Percentiles rank a stretch among this genome's conserved stretches.
Conservation (phyloP, 2,113 vertebrate species). For the Accipiter cooperii region DNA sequence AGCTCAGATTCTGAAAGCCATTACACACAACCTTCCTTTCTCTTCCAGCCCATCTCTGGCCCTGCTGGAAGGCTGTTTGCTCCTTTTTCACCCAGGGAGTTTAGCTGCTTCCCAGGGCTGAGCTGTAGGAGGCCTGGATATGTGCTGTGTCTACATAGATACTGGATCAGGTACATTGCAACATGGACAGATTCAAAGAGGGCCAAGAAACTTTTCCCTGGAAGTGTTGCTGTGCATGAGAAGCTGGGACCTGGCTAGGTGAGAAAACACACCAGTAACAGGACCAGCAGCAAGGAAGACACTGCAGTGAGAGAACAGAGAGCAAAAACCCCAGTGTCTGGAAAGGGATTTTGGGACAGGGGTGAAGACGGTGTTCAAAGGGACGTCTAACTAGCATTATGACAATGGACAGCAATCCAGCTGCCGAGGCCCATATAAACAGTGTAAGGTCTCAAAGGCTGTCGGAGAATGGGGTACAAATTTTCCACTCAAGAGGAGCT, state of each 20-base stretch:
- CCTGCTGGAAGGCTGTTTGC: neutral
- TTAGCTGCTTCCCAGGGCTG: neutral
- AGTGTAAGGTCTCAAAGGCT: neutral
- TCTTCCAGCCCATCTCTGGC: neutral
- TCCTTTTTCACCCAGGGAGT: neutral
- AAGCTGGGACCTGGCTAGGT: neutral
- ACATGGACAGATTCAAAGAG: neutral
- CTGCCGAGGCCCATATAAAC: too few relatives aligned
- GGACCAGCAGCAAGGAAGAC: neutral
- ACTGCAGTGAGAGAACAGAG: neutral
- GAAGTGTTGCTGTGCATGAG: neutral
- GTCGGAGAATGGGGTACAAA: accelerated
- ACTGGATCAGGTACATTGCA: accelerated
- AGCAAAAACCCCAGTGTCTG: neutral
- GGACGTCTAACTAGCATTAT: neutral
- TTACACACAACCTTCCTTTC: neutral
- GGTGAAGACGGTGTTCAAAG: neutral
- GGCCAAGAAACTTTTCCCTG: neutral
- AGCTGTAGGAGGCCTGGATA: accelerated
- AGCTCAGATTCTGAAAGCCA: neutral
- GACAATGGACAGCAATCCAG: neutral
- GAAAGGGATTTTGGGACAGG: neutral
- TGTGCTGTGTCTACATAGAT: neutral
- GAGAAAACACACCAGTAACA: neutral
- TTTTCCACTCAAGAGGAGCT: neutral